phyloP scores from a whole-genome alignment of 2,113 vertebrate species.

The Herpetotheres cachinnans region DNA sequence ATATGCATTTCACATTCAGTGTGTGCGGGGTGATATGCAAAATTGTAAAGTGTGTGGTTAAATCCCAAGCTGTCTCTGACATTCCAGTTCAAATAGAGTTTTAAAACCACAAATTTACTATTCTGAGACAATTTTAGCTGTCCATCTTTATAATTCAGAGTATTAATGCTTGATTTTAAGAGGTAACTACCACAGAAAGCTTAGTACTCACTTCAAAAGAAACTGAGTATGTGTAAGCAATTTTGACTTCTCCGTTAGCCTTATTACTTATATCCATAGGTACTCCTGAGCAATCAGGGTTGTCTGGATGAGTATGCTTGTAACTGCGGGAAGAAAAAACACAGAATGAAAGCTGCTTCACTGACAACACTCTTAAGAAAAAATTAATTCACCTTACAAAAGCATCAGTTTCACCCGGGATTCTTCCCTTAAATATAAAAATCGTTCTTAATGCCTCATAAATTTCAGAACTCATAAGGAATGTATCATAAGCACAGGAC shows the following conservation, averaged over 20 bases:
- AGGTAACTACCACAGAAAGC: not conserved
- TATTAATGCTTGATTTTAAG: not conserved
- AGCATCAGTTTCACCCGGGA: not conserved
- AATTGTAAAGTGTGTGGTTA: not conserved
- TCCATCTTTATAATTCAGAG: not conserved
- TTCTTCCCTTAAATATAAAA: not conserved
- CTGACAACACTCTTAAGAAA: not conserved
- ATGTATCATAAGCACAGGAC: not conserved
- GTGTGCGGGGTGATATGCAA: not conserved
- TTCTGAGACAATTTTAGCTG: not conserved
- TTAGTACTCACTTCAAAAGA: conserved; percentile 81
- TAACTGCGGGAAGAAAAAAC: conserved; percentile 73
- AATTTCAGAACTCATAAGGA: not conserved
- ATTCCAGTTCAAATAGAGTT: not conserved
- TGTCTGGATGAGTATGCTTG: conserved; percentile 79
- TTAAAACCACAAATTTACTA: not conserved
- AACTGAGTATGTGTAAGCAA: conserved; percentile 90
- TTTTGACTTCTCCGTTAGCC: conserved; percentile 75
- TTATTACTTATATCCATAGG: conserved; percentile 90
- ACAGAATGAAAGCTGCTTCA: not conserved
- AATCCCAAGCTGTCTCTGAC: not conserved
- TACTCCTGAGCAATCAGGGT: conserved; percentile 77
- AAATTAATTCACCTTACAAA: not conserved
- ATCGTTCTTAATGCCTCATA: not conserved
- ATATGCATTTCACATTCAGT: not conserved